Conservation (phyloP, 2,888 invertebrate genomes). For the Epinotia demarniana region DNA sequence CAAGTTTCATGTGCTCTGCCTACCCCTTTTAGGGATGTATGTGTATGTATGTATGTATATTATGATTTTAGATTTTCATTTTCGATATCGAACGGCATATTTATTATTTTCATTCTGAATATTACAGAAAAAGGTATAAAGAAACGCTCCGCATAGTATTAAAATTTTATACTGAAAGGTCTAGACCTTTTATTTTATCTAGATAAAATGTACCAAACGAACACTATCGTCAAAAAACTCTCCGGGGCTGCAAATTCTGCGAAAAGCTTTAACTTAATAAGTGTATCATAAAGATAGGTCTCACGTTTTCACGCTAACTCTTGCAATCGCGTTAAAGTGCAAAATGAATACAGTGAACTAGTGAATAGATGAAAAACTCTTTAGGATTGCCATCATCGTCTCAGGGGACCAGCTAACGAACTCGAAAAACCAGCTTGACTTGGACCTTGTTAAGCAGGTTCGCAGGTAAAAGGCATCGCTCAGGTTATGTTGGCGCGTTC, state of each 20-base stretch:
- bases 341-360: slow-evolving; percentile 39
- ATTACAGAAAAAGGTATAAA: too few species aligned
- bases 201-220: background rate
- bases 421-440: slow-evolving; percentile 1
- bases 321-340: slow-evolving; percentile 24
- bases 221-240: background rate
- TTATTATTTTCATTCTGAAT: too few species aligned
- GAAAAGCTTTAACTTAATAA: slow-evolving; percentile 18
- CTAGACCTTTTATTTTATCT: too few species aligned
- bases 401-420: slow-evolving; percentile 38
- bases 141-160: background rate
- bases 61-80: too few species aligned
- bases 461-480: background rate
- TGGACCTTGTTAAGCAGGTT: slow-evolving; percentile 6
- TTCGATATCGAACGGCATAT: too few species aligned
- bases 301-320: slow-evolving; percentile 28
- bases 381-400: slow-evolving; percentile 39
- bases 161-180: background rate
- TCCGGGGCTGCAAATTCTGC: background rate
- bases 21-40: too few species aligned
- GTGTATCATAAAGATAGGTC: slow-evolving; percentile 14
- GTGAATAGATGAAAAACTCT: slow-evolving; percentile 42
- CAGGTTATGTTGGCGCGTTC: background rate
- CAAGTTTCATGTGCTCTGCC: too few species aligned
- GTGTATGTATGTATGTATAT: too few species aligned